Base-by-base conservation (phyloP, 2,888 invertebrate species). In the Noctua janthe region DNA sequence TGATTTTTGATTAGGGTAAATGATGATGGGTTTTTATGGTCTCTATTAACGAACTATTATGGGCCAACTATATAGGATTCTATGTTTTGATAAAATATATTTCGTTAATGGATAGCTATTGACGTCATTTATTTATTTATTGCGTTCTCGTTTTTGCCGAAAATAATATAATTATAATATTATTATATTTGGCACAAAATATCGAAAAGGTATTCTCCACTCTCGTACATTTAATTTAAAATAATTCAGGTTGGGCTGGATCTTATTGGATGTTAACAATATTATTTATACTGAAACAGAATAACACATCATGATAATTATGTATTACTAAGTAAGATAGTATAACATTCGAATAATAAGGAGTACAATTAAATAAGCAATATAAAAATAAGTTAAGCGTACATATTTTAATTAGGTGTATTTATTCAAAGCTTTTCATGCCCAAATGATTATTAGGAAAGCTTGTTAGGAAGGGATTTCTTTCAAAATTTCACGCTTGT, bases 131-230 rank as follows among this genome's bases (percentile, higher is more conserved):
- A 35, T 43, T 49, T 29, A 29, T n/a, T 43, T 43, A 35, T 20
- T 69, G 17, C 1, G 20, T 59, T 43, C 8, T 20, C 29, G 2
- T 59, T 43, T 43, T 51, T 15, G 15, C 0, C 15, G 7, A 3
- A 15, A 8, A 39, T 29, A 15, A 71, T 66, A 39, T 23, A 17
- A 17, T 17, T 11, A 64, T 6, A 54, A 15, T 0, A 49, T 47
- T 43, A 49, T 49, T 49, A 49, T 4, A 15, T 11, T 35, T n/a
- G 10, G 0, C 47, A 39, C 15, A 54, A 23, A 23, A n/a, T 29
- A 29, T 43, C 20, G 84, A 78, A 81, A 81, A 81, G 81, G 81
- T 81, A 81, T 78, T 78, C 81, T 81, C 79, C 84, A 84, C 49
- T 1, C 10, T 49, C 17, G 1, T 43, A 59, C 2, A 51, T 47